Evolutionary conservation across 2,113 vertebrate species (phyloP), one percentile per base, ranked within the genome.

Genomic region (Cairina moschata): DNA sequence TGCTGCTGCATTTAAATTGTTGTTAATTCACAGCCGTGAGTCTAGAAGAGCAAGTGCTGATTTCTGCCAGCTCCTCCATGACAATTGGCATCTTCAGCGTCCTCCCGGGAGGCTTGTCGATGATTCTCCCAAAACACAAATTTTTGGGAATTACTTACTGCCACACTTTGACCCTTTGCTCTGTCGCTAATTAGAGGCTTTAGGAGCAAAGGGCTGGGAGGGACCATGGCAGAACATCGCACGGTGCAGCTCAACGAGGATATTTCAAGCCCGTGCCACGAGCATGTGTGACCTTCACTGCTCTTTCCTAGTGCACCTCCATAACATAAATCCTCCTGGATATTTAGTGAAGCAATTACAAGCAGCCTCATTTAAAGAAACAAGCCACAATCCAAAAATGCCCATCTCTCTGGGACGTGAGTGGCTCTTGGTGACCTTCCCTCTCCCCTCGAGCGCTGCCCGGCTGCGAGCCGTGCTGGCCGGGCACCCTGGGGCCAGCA

Each of bases 331-430:
- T 96, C 92, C 95, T 92, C 10, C 95, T 95, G 95, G 86, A 94
- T 97, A 93, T 92, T 96, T 96, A 93, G 95, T 62, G 92, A 82
- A 84, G 95, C 91, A 95, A 93, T 96, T 95, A 95, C 88, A 93
- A 91, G 79, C 73, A 58, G 50, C 29, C 73, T 91, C 95, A 92
- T 93, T 96, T 96, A 90, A 78, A 90, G 95, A 93, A 96, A 94
- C 94, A 95, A 88, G 93, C 8, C 42, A 63, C 95, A 85, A 31
- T 63, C 95, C 85, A 10, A 74, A 87, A 85, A 54, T 1, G 22
- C 73, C 60, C 6, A n/a, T 81, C 38, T 96, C 85, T n/a, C 48
- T 17, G 93, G 83, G 80, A 90, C 4, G 29, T 44, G 85, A 23
- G 83, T 5, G 84, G 65, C 75, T 90, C 60, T 3, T 21, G 4